Base-by-base conservation (phyloP, 2,113 vertebrate species). In the Gallinago paraguaiae region DNA sequence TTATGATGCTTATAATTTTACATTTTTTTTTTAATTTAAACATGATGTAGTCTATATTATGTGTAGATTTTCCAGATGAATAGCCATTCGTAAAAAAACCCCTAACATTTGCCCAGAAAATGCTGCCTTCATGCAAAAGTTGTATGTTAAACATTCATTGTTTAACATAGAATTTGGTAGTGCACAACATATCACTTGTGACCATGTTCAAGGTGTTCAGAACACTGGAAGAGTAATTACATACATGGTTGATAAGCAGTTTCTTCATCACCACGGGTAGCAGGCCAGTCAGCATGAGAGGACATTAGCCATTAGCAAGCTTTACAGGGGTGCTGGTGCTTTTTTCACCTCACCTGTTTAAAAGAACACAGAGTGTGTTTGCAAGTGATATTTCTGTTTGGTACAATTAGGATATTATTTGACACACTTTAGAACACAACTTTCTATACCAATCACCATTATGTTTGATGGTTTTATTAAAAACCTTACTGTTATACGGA, bases 1-100 rank as follows among this genome's bases (percentile, higher is more conserved):
- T 45, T 3, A 11, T 1, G 3, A 4, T 22, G 4, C 7, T 80
- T 0, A 0, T 4, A 19, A 19, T 35, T 13, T 6, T 3, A 4
- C 4, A 33, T 0, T 5, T 12, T 35, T 53, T 43, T 39, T 46
- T 46, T 46, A 35, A 8, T 11, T 28, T 77, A 23, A 46, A 41
- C 9, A 24, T 33, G 17, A 3, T 4, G 0, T 65, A 17, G 5
- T 4, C 3, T 7, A 0, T n/a, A 3, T 60, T 54, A 8, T 15
- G 17, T 46, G 13, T 13, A 17, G 9, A 4, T 19, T 68, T 82
- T 25, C 8, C 7, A 11, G 5, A 11, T 31, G 3, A 14, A n/a
- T 17, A 16, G 2, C 14, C 30, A 8, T n/a, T 57, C 9, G 9
- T 33, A 48, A 64, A 56, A 64, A 56, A 10, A 71, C 5, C 2